Evolutionary conservation across 2,888 invertebrate species (phyloP).

Genomic region (Eilema depressum): DNA sequence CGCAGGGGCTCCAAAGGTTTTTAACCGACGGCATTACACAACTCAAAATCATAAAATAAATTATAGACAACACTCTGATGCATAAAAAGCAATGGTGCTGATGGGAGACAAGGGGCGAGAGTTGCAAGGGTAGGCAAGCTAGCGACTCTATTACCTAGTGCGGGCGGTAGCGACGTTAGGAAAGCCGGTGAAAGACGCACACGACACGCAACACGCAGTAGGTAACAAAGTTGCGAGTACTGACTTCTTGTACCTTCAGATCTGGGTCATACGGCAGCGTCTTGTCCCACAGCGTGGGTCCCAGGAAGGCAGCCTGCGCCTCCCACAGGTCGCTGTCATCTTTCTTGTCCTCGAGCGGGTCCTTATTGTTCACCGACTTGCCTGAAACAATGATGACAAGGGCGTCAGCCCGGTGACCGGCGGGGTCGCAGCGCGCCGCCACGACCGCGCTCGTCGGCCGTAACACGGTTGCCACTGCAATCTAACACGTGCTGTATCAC

Average conservation of each 20-base stretch:
- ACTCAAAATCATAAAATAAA: constrained; percentile 17
- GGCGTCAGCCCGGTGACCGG: constrained; percentile 66
- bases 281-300: constrained; percentile 98
- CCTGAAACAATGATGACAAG: constrained; percentile 85
- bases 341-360: constrained; percentile 90
- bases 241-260: constrained; percentile 95
- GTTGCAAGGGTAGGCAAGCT: constrained; percentile 27
- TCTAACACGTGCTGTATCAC: constrained; percentile 24
- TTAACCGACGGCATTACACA: constrained; percentile 9
- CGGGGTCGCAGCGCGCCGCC: constrained; percentile 34
- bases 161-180: constrained; percentile 58
- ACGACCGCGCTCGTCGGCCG: constrained; percentile 33
- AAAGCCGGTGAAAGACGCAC: constrained; percentile 66
- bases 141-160: constrained; percentile 79
- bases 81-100: constrained; percentile 32
- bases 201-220: constrained; percentile 76
- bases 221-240: constrained; percentile 82
- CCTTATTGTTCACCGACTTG: constrained; percentile 88
- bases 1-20: constrained; percentile 40
- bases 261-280: constrained; percentile 96
- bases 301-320: constrained; percentile 98
- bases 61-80: constrained; percentile 32
- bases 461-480: constrained; percentile 26
- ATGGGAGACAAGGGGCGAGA: constrained; percentile 27
- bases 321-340: constrained; percentile 96